phyloP scores from a whole-genome alignment of 2,113 vertebrate genomes.

The Mormyrus lacerda region DNA sequence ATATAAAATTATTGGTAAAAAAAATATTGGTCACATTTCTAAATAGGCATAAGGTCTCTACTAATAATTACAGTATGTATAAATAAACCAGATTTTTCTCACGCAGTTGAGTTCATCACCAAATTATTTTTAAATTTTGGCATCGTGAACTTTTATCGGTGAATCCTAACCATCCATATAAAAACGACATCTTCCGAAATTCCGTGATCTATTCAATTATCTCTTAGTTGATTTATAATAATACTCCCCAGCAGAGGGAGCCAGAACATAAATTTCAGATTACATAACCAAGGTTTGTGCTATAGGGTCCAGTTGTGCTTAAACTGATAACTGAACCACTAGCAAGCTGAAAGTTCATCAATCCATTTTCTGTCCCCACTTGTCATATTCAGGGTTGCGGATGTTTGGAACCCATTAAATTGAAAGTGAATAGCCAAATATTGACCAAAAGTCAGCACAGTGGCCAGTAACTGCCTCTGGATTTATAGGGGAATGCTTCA shows the following conservation, averaged over 20 bases:
- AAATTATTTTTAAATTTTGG: background rate
- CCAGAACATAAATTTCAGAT: background rate
- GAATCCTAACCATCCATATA: background rate
- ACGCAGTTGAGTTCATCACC: background rate
- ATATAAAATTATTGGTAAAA: background rate
- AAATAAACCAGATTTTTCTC: background rate
- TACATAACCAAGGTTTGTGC: background rate
- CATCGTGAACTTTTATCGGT: background rate
- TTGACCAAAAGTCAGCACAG: background rate
- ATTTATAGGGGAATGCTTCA: background rate
- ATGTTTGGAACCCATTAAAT: background rate
- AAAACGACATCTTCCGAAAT: background rate
- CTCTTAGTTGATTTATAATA: background rate
- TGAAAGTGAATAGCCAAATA: background rate
- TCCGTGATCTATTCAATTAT: background rate
- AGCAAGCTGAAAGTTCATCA: background rate
- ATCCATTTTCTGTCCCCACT: background rate
- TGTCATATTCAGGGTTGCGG: background rate
- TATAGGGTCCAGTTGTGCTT: background rate
- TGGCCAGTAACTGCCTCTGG: background rate
- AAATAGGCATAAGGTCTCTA: background rate
- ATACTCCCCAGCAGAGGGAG: background rate
- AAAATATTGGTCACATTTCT: too few species aligned
- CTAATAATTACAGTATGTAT: background rate
- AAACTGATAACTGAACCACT: background rate